Percentiles rank a stretch among this genome's conserved stretches.
These are phyloP conservation scores for Uria aalge DNA, from an alignment of 2,113 vertebrate genomes.

Conservation along the genomic window DNA sequence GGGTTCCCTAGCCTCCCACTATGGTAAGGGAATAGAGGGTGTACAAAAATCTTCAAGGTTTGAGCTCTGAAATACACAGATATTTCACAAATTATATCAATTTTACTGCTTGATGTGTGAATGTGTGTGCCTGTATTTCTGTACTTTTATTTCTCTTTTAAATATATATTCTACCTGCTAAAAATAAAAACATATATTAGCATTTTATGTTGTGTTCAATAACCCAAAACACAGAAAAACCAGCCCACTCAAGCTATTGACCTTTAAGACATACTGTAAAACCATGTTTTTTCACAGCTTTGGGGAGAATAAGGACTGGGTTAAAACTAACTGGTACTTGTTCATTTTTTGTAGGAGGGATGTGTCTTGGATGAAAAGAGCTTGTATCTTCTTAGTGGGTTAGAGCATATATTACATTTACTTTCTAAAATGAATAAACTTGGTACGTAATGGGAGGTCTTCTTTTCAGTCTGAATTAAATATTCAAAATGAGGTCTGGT, in stretches of 20 bases:
- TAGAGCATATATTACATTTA: not conserved
- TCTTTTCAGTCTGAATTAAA: not conserved
- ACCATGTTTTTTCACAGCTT: not conserved
- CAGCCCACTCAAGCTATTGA: not conserved
- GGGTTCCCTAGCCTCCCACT: not conserved
- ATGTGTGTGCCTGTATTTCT: not conserved
- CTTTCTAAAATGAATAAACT: not conserved
- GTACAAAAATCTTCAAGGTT: not conserved
- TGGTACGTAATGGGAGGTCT: rapidly evolving
- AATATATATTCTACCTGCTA: not conserved
- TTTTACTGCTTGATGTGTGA: not conserved
- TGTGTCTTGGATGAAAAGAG: not conserved
- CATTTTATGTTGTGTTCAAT: not conserved
- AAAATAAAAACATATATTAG: not conserved
- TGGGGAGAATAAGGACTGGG: not conserved
- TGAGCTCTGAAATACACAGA: not conserved
- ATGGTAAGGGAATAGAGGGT: not conserved
- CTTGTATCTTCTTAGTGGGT: not conserved
- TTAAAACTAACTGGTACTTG: not conserved
- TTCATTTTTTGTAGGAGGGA: not conserved
- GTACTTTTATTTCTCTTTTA: not conserved
- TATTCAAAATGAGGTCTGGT: not conserved
- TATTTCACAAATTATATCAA: not conserved
- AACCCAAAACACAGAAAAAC: not conserved
- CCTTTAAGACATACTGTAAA: not conserved